These are phyloP conservation scores for Bradypodion ventrale DNA, from an alignment of 2,797 vertebrate species.

Conservation along the genomic window DNA sequence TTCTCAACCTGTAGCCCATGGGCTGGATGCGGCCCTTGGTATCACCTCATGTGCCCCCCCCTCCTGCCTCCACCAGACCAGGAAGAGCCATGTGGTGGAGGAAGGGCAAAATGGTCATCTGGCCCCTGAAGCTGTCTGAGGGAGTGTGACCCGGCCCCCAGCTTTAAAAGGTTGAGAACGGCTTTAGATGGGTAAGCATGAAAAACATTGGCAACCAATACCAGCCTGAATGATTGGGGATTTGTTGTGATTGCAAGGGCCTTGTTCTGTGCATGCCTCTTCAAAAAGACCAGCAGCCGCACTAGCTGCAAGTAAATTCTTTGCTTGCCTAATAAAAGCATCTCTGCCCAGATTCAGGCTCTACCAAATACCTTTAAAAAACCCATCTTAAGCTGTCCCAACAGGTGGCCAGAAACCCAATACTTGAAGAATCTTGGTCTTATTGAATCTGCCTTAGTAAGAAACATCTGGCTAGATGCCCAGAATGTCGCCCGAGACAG, in stretches of 20 bases:
- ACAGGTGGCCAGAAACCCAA: slow-evolving; percentile 53
- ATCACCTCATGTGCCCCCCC: too few species aligned
- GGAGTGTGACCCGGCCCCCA: too few species aligned
- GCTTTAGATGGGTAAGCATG: too few species aligned
- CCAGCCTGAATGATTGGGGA: neutral
- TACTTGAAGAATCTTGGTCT: slow-evolving; percentile 15
- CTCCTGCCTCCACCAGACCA: too few species aligned
- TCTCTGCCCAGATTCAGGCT: slow-evolving; percentile 1
- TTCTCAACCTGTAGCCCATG: too few species aligned
- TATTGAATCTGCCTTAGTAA: slow-evolving; percentile 45
- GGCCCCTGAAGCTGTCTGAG: too few species aligned
- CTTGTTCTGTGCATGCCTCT: neutral
- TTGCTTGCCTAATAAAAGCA: slow-evolving; percentile 38
- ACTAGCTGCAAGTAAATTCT: slow-evolving; percentile 7
- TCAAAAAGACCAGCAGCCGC: neutral
- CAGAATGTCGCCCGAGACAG: slow-evolving; percentile 36
- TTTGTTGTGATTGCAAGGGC: neutral
- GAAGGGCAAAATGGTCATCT: too few species aligned
- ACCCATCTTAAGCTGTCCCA: slow-evolving; percentile 43
- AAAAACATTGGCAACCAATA: neutral
- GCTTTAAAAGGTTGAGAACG: too few species aligned
- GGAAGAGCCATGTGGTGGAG: too few species aligned
- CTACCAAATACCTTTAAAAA: slow-evolving; percentile 38
- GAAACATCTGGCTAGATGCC: slow-evolving; percentile 59
- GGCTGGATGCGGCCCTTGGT: too few species aligned